These are phyloP conservation scores for Ctenopoma multispine DNA, from an alignment of 2,797 vertebrate species.

Conservation along the genomic window DNA sequence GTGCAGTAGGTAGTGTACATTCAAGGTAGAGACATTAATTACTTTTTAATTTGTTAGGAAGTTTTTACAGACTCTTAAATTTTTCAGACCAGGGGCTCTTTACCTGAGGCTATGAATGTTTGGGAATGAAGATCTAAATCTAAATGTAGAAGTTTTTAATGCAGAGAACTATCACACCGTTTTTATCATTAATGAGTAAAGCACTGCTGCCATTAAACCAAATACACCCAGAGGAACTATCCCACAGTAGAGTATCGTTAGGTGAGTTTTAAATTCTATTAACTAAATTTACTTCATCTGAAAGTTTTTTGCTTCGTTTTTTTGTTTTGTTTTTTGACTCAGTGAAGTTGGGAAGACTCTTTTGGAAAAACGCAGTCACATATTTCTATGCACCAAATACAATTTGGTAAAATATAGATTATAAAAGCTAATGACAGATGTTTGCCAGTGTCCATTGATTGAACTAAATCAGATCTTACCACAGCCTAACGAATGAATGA, in stretches of 20 bases:
- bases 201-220: slow-evolving; percentile 61
- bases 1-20: slow-evolving; percentile 57
- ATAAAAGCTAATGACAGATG: not conserved
- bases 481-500: not conserved
- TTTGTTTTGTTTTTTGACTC: not conserved
- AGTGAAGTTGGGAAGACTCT: not conserved
- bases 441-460: not conserved
- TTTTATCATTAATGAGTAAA: slow-evolving; percentile 70
- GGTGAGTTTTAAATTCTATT: not conserved
- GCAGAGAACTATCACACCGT: slow-evolving; percentile 58
- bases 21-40: slow-evolving; percentile 79
- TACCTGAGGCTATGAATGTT: slow-evolving; percentile 70
- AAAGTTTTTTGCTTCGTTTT: not conserved
- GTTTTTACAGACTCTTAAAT: slow-evolving; percentile 74
- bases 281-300: not conserved
- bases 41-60: slow-evolving; percentile 83
- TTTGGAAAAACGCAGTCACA: not conserved
- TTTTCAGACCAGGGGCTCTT: slow-evolving; percentile 75
- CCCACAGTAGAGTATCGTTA: slow-evolving; percentile 30
- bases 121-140: slow-evolving; percentile 58
- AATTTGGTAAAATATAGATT: not conserved
- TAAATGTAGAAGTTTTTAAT: slow-evolving; percentile 76
- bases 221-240: slow-evolving; percentile 66
- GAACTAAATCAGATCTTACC: not conserved
- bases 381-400: not conserved